A percentile compares a stretch with the other conserved stretches of the same genome.
Conservation (phyloP, 2,113 vertebrate genomes). For the Sula dactylatra region DNA sequence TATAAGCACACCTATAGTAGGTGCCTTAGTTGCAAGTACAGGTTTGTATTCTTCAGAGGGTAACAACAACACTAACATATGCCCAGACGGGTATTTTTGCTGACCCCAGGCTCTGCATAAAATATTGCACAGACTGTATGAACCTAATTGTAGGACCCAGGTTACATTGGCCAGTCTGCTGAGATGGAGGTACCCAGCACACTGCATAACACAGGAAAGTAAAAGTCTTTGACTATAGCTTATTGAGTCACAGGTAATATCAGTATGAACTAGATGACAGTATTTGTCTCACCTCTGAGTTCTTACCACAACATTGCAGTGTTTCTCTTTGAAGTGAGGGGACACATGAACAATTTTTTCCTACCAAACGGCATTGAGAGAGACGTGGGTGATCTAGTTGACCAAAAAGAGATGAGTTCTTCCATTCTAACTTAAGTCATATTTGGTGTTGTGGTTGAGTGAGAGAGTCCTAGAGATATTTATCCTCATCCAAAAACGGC, state of each 20-base stretch:
- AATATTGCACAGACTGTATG: neutral
- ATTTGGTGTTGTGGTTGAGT: neutral
- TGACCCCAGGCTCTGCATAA: neutral
- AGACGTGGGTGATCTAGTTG: neutral
- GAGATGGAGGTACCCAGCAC: neutral
- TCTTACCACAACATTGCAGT: neutral
- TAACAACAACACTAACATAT: accelerated
- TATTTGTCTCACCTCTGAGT: neutral
- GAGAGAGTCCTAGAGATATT: neutral
- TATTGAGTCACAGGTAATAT: neutral
- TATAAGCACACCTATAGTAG: neutral
- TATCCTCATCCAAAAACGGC: neutral
- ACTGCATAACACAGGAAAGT: neutral
- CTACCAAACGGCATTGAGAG: neutral
- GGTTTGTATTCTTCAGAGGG: neutral
- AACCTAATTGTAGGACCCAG: neutral
- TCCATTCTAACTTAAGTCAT: neutral
- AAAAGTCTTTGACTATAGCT: neutral
- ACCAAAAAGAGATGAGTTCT: neutral
- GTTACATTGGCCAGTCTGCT: accelerated
- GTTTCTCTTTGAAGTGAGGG: neutral
- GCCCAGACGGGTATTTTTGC: accelerated
- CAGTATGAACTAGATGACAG: neutral
- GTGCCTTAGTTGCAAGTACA: neutral
- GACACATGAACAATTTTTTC: neutral